Percentiles rank a stretch among this genome's conserved stretches.
phyloP scores from a whole-genome alignment of 2,797 vertebrate genomes.

The Coregonus sp. region DNA sequence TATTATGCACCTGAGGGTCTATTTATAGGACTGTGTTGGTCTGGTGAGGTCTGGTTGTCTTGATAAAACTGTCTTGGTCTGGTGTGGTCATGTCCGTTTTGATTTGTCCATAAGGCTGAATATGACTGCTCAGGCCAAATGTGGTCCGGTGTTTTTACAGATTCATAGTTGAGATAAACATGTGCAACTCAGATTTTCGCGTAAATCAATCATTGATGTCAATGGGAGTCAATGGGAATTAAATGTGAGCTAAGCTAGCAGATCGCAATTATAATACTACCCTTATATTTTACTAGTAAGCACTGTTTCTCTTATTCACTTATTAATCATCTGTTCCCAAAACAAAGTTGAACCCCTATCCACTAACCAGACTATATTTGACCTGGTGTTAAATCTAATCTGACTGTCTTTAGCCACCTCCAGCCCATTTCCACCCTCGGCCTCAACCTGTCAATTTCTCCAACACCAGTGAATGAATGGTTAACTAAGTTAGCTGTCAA shows the following conservation, averaged over 20 bases:
- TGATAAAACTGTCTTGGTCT: neutral
- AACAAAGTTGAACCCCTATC: constrained; percentile 31
- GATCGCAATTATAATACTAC: too few relatives aligned
- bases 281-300: too few relatives aligned
- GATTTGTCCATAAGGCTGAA: neutral
- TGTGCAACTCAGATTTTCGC: too few relatives aligned
- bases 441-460: constrained; percentile 17
- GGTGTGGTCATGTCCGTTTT: neutral
- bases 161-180: too few relatives aligned
- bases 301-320: constrained; percentile 4
- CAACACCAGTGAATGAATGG: constrained; percentile 19
- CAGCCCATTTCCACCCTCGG: neutral
- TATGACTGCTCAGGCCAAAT: neutral
- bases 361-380: constrained; percentile 31
- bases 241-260: too few relatives aligned
- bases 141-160: neutral
- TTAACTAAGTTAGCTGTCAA: constrained; percentile 31
- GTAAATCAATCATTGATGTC: too few relatives aligned
- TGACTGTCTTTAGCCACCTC: neutral
- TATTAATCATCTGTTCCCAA: neutral
- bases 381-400: constrained; percentile 12
- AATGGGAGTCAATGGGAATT: too few relatives aligned
- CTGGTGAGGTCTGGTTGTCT: neutral
- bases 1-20: neutral
- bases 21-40: neutral